Conservation (phyloP, 2,797 vertebrate genomes). For the Spheniscus humboldti region DNA sequence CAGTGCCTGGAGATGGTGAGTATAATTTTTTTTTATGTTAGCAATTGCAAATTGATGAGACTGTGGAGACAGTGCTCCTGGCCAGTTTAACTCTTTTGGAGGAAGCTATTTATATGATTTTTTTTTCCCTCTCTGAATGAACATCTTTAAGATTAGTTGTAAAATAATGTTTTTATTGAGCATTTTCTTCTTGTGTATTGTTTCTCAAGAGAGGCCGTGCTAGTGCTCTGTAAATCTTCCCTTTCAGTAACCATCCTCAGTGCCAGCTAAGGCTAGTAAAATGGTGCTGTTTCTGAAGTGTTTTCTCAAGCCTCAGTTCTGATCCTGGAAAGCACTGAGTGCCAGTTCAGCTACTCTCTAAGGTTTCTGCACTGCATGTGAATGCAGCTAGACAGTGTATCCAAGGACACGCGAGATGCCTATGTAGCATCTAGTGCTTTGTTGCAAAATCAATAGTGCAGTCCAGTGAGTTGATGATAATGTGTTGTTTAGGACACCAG, state of each 20-base stretch:
- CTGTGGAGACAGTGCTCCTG: neutral
- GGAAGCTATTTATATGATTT: neutral
- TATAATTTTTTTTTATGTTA: neutral
- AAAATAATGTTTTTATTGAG: neutral
- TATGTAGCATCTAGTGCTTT: neutral
- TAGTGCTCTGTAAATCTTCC: neutral
- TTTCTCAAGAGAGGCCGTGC: neutral
- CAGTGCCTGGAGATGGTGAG: slow-evolving; percentile 84
- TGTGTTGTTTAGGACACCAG: neutral
- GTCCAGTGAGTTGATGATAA: neutral
- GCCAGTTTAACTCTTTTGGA: neutral
- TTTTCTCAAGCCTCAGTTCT: neutral
- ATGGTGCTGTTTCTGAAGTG: neutral
- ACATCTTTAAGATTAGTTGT: neutral
- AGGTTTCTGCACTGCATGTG: neutral
- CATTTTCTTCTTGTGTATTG: neutral
- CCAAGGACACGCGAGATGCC: neutral
- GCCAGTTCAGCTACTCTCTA: neutral
- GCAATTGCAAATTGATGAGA: neutral
- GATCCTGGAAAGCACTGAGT: neutral
- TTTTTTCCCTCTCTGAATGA: neutral
- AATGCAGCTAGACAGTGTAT: neutral
- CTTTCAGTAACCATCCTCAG: neutral
- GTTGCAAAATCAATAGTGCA: neutral
- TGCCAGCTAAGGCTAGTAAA: neutral